These are phyloP conservation scores for Heliocidaris tuberculata DNA, from an alignment of 35 echinoderm and acorn worm genomes.

Conservation along the genomic window DNA sequence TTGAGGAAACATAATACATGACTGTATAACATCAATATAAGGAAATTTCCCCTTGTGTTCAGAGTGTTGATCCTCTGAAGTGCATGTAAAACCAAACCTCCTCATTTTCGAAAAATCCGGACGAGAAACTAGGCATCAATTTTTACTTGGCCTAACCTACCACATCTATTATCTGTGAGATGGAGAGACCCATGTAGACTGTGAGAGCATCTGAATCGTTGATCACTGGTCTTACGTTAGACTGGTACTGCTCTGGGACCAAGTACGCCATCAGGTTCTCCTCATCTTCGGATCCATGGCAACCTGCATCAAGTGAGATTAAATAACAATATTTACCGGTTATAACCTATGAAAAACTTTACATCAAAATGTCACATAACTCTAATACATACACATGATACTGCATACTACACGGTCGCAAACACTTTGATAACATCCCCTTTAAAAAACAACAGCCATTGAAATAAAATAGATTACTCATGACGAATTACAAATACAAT, in stretches of 20 bases:
- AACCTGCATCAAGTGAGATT: slow-evolving; percentile 44
- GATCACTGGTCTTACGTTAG: slow-evolving; percentile 63
- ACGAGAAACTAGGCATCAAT: too few relatives aligned
- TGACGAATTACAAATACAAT: too few relatives aligned
- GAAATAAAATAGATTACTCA: too few relatives aligned
- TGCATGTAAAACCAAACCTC: too few relatives aligned
- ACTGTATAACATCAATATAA: too few relatives aligned
- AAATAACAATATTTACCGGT: not conserved
- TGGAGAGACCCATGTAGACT: slow-evolving; percentile 72
- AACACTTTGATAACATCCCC: not conserved
- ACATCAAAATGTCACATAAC: not conserved
- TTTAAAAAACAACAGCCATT: too few relatives aligned
- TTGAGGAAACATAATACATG: too few relatives aligned
- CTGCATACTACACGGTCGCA: not conserved
- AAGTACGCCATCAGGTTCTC: slow-evolving; percentile 48
- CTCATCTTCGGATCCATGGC: slow-evolving; percentile 55
- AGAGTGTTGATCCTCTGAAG: too few relatives aligned
- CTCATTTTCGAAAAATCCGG: too few relatives aligned
- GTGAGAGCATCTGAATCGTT: slow-evolving; percentile 66
- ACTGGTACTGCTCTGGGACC: slow-evolving; percentile 56
- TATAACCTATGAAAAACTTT: not conserved
- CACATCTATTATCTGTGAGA: slow-evolving; percentile 87
- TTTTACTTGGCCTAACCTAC: slow-evolving; percentile 46
- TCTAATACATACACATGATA: not conserved
- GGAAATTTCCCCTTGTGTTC: too few relatives aligned